Conservation (phyloP, 2,113 vertebrate species). For the Puffinus mauretanicus region DNA sequence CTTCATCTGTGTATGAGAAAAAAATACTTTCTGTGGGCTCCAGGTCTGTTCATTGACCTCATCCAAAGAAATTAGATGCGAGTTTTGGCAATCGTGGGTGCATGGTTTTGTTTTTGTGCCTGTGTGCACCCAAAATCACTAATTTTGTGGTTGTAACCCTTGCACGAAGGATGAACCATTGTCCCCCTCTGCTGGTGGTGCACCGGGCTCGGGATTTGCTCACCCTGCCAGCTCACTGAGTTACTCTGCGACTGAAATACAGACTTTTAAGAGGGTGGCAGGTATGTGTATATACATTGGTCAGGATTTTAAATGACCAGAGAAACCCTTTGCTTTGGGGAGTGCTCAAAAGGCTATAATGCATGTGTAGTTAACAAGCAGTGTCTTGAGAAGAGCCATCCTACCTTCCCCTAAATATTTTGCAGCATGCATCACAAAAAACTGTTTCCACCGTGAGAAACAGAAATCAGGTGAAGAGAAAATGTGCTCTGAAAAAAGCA, state of each 20-base stretch:
- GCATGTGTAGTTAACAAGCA: neutral
- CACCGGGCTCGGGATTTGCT: rapidly evolving
- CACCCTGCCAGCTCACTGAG: no score
- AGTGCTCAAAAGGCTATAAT: neutral
- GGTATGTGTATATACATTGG: rapidly evolving
- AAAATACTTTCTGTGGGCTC: neutral
- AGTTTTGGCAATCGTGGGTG: neutral
- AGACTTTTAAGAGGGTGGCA: neutral
- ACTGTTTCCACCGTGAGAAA: neutral
- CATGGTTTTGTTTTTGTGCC: neutral
- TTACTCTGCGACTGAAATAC: neutral
- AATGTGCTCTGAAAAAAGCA: neutral
- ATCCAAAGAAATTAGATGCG: neutral
- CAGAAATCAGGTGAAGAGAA: neutral
- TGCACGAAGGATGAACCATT: neutral
- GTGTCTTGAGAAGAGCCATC: neutral
- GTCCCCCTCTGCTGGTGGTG: neutral
- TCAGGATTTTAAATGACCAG: neutral
- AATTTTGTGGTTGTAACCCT: neutral
- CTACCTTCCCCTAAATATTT: neutral
- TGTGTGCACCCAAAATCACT: neutral
- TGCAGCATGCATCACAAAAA: neutral
- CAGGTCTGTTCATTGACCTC: neutral
- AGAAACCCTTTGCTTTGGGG: neutral
- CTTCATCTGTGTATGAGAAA: neutral